Base-by-base conservation (phyloP, 2,113 vertebrate species). In the Oreotragus oreotragus region DNA sequence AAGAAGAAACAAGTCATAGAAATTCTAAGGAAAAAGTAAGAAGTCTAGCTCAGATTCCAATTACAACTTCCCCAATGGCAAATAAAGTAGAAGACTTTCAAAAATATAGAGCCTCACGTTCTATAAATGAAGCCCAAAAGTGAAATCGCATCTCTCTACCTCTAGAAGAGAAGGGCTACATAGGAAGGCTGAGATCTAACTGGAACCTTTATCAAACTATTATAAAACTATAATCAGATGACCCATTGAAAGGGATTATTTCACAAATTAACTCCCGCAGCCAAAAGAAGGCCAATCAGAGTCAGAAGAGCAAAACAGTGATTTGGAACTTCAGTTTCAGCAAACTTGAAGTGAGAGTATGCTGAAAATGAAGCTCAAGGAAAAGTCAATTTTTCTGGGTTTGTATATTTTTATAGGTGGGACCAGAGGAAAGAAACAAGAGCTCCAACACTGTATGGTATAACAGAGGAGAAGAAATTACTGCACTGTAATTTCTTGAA, bases 341-440 rank as follows among this genome's bases (percentile, higher is more conserved):
- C 62, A 66, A 36, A 43, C 51, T 21, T 91, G 85, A 95, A 87
- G 89, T 84, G 28, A 19, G 60, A 33, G 28, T 73, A 28, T 28
- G 51, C 47, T 92, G 27, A 91, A 95, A 87, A 1, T 70, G 55
- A 97, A 97, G 86, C 84, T 66, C 79, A 97, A 45, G 23, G 85
- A 66, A 94, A 96, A 79, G 86, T 83, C 90, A 91, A 14, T n/a
- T 84, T 57, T 85, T 93, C 94, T 84, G 51, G 27, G 49, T 79
- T 90, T 57, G 43, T 91, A 4, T 88, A 87, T 92, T 94, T 95
- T 96, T 90, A 81, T 81, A 90, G 55, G 25, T 85, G 13, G 57
- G 86, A 90, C 80, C 43, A 66, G 33, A 95, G 45, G 80, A 92
- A 95, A 94, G 88, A 83, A 96, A 93, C 43, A 84, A 94, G 84